Conservation (phyloP, 2,888 invertebrate genomes). For the Apotomis turbidana region DNA sequence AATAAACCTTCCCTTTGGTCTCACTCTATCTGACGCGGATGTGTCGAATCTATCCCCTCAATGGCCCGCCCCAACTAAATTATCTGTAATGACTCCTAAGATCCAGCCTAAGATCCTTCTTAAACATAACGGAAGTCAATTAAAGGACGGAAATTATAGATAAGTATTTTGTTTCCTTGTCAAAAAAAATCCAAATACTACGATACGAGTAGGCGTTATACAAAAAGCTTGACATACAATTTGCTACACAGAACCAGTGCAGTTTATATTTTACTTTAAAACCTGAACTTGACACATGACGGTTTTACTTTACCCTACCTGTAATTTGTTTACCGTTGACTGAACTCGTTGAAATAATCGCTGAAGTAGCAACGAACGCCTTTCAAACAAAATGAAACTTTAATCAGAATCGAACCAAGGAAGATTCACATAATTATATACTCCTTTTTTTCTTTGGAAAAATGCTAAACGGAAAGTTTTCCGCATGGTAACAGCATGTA, state of each 20-base stretch:
- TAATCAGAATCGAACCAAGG: too few species aligned
- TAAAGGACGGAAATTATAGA: conserved; percentile 18
- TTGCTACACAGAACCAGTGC: neutral
- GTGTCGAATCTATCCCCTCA: conserved; percentile 7
- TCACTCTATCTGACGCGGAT: conserved; percentile 4
- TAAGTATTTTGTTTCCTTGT: neutral
- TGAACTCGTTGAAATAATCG: too few species aligned
- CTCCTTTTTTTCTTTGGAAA: too few species aligned
- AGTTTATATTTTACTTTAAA: too few species aligned
- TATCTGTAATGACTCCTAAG: conserved; percentile 20
- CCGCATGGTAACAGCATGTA: neutral
- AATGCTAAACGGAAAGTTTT: neutral
- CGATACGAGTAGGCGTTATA: too few species aligned
- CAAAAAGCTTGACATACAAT: neutral
- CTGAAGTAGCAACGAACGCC: too few species aligned
- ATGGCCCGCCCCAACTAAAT: conserved; percentile 18
- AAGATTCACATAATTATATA: too few species aligned
- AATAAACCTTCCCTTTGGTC: conserved; percentile 15
- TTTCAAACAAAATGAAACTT: too few species aligned
- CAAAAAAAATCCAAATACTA: neutral
- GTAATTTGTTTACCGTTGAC: too few species aligned
- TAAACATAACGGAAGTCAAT: conserved; percentile 1
- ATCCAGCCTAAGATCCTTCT: conserved; percentile 21
- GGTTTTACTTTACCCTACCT: too few species aligned
- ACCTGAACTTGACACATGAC: too few species aligned